Conservation (phyloP, 2,888 invertebrate species). For the Stenoptilia bipunctidactyla region DNA sequence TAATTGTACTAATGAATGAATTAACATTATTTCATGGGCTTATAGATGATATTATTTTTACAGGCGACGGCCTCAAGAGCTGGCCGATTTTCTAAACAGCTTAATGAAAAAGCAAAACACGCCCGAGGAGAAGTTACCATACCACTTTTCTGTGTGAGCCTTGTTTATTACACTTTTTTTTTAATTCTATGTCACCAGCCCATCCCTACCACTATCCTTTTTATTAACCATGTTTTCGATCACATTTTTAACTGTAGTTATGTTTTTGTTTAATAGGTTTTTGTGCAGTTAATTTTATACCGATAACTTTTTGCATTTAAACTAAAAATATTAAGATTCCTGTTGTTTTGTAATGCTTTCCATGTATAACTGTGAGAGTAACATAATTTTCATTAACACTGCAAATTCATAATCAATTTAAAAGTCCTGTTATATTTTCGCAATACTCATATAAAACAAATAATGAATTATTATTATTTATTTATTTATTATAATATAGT, state of each 20-base stretch:
- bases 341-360: no score
- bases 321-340: no score
- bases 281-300: no score
- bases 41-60: constrained; percentile 40
- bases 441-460: constrained; percentile 59
- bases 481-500: no score
- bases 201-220: background rate
- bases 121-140: constrained; percentile 64
- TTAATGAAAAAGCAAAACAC: constrained; percentile 56
- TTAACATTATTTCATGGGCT: no score
- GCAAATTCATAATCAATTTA: no score
- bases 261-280: no score
- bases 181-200: constrained; percentile 17
- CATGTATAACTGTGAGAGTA: no score
- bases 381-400: no score
- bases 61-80: constrained; percentile 68
- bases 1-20: no score
- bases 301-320: no score
- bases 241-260: background rate
- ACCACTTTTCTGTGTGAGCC: constrained; percentile 72
- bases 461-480: no score
- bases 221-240: background rate
- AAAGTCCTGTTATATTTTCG: constrained; percentile 16
- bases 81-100: constrained; percentile 67
- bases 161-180: constrained; percentile 30